A percentile compares a stretch with the other conserved stretches of the same genome.
Conservation (phyloP, 1,140 invertebrate species). For the Drosophila parvula region DNA sequence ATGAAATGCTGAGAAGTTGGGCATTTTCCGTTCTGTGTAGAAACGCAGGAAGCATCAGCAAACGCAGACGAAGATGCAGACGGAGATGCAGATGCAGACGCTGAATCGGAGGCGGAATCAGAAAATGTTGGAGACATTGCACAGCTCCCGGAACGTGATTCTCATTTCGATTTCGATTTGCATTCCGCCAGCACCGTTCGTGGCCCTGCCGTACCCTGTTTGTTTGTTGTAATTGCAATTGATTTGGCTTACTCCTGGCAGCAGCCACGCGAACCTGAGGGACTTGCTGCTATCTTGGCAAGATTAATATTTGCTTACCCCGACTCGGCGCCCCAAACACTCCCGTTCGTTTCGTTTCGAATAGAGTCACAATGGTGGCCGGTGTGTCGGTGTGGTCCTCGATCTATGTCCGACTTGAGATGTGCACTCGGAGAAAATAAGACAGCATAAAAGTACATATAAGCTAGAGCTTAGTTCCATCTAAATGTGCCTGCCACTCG, state of each 20-base stretch:
- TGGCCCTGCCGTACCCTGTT: slow-evolving; percentile 7
- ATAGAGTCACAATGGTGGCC: slow-evolving; percentile 7
- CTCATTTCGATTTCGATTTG: slow-evolving; percentile 57
- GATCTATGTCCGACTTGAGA: neutral
- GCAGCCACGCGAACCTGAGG: slow-evolving; percentile 21
- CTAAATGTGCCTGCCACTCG: neutral
- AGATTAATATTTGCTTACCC: slow-evolving; percentile 53
- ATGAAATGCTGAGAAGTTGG: no score
- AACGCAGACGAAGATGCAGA: slow-evolving; percentile 5
- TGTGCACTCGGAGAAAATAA: neutral
- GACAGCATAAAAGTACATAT: neutral
- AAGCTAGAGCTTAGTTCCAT: neutral
- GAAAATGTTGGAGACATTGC: slow-evolving; percentile 44
- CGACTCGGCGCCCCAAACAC: neutral
- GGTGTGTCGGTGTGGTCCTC: neutral
- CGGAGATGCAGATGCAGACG: slow-evolving; percentile 5
- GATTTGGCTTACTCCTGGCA: slow-evolving; percentile 44
- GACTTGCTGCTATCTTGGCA: slow-evolving; percentile 30
- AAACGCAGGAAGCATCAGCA: neutral
- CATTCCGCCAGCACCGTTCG: slow-evolving; percentile 19
- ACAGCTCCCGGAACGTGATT: slow-evolving; percentile 42
- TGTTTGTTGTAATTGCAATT: slow-evolving; percentile 60
- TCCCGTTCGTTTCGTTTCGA: neutral
- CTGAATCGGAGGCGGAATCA: slow-evolving; percentile 10
- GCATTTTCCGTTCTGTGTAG: neutral